These are phyloP conservation scores for Bombyx huttoni DNA, from an alignment of 2,888 invertebrate genomes.

Conservation along the genomic window DNA sequence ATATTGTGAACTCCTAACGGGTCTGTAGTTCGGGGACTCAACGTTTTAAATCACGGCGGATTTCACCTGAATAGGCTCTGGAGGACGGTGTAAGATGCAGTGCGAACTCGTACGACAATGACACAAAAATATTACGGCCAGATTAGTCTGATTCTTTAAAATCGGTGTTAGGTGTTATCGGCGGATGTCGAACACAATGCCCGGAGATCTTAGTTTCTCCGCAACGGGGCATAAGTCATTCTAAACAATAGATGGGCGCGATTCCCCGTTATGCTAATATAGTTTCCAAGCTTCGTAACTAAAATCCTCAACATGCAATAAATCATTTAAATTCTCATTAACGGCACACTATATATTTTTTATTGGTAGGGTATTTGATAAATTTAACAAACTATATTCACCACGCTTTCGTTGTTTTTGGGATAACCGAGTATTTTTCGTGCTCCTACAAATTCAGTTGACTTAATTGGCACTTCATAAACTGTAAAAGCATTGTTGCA, in stretches of 20 bases:
- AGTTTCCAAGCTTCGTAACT: background rate
- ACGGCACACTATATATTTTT: too few relatives aligned
- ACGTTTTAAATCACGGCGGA: too few relatives aligned
- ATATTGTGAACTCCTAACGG: too few relatives aligned
- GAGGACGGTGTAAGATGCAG: background rate
- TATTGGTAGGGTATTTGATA: too few relatives aligned
- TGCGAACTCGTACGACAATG: background rate
- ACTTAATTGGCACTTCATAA: background rate
- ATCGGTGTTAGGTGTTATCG: conserved; percentile 14
- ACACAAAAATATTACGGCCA: background rate
- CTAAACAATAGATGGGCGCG: conserved; percentile 57
- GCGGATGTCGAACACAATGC: conserved; percentile 38
- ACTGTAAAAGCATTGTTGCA: background rate
- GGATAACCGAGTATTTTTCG: background rate
- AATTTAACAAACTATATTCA: background rate
- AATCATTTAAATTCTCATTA: too few relatives aligned
- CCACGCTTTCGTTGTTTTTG: background rate
- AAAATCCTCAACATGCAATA: background rate
- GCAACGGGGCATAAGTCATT: conserved; percentile 41
- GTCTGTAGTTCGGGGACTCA: too few relatives aligned
- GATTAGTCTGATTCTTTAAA: conserved; percentile 9
- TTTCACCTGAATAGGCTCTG: too few relatives aligned
- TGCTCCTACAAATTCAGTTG: background rate
- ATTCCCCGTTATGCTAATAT: conserved; percentile 8
- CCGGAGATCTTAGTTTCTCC: conserved; percentile 35